A percentile compares a stretch with the other conserved stretches of the same genome.
Evolutionary conservation across 2,113 vertebrate genomes (phyloP).

Genomic region (Jacana jacana): DNA sequence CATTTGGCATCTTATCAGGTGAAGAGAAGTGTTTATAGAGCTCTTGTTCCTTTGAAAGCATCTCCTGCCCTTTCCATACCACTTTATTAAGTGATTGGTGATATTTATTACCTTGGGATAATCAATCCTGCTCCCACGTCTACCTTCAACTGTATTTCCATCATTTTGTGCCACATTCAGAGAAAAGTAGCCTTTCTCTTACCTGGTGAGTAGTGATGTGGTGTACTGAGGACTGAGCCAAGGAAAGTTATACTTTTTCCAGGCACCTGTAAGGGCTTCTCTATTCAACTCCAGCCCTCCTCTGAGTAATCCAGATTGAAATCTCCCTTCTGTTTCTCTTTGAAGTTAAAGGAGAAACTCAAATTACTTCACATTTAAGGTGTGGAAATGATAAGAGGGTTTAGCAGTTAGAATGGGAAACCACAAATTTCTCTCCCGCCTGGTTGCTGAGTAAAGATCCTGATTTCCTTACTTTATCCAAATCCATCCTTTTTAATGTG

Average conservation of each 20-base stretch:
- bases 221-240: not conserved
- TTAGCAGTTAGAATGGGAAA: not conserved
- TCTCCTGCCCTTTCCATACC: not conserved
- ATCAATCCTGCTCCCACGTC: not conserved
- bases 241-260: not conserved
- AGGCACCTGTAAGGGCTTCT: not conserved
- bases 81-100: not conserved
- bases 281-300: not conserved
- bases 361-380: not conserved
- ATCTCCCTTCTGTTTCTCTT: not conserved
- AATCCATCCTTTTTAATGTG: not conserved
- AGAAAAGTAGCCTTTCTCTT: not conserved
- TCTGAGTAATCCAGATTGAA: not conserved
- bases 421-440: not conserved
- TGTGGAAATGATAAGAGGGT: not conserved
- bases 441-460: not conserved
- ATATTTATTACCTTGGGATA: not conserved
- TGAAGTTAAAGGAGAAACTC: not conserved
- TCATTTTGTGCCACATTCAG: rapidly evolving
- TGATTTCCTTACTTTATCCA: not conserved
- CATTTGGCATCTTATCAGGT: not conserved
- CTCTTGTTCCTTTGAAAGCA: not conserved
- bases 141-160: not conserved
- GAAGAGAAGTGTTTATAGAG: not conserved
- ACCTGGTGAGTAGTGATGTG: not conserved